phyloP scores from a whole-genome alignment of 1,140 invertebrate species.

The Drosophila cardini region DNA sequence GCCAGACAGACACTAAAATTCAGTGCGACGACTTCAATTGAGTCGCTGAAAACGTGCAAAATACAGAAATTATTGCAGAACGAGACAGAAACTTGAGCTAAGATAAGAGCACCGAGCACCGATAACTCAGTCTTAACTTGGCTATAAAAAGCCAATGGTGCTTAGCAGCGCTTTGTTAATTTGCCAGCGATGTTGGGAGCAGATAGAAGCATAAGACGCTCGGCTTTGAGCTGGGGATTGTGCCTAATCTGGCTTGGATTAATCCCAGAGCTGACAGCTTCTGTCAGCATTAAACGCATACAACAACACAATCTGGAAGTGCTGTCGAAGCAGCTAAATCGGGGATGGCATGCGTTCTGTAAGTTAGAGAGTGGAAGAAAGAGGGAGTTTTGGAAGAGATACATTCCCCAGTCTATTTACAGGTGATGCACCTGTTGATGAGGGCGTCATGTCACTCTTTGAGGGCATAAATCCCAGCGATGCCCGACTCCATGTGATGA shows the following conservation, averaged over 20 bases:
- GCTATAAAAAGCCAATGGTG: slow-evolving; percentile 41
- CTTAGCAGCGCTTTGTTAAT: slow-evolving; percentile 17
- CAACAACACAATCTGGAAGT: slow-evolving; percentile 69
- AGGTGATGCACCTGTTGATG: slow-evolving; percentile 78
- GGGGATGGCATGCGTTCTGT: slow-evolving; percentile 77
- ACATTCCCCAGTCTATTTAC: background rate
- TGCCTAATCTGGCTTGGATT: slow-evolving; percentile 29
- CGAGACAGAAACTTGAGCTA: slow-evolving; percentile 4
- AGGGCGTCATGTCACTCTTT: slow-evolving; percentile 76
- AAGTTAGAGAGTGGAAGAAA: slow-evolving; percentile 42
- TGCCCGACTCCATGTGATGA: slow-evolving; percentile 71
- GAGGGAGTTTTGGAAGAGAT: background rate
- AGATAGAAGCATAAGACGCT: slow-evolving; percentile 26
- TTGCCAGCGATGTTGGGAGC: slow-evolving; percentile 38
- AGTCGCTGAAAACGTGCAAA: slow-evolving; percentile 33
- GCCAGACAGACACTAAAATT: no score
- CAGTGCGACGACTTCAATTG: slow-evolving; percentile 29
- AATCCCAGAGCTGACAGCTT: background rate
- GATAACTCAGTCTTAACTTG: slow-evolving; percentile 13
- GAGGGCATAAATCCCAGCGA: slow-evolving; percentile 80
- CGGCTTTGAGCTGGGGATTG: slow-evolving; percentile 5
- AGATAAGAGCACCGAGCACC: slow-evolving; percentile 8
- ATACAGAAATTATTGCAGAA: background rate
- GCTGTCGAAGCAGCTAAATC: slow-evolving; percentile 62
- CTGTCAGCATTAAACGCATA: slow-evolving; percentile 54